These are phyloP conservation scores for Antheraea mylitta DNA, from an alignment of 1,140 invertebrate species.

Conservation along the genomic window DNA sequence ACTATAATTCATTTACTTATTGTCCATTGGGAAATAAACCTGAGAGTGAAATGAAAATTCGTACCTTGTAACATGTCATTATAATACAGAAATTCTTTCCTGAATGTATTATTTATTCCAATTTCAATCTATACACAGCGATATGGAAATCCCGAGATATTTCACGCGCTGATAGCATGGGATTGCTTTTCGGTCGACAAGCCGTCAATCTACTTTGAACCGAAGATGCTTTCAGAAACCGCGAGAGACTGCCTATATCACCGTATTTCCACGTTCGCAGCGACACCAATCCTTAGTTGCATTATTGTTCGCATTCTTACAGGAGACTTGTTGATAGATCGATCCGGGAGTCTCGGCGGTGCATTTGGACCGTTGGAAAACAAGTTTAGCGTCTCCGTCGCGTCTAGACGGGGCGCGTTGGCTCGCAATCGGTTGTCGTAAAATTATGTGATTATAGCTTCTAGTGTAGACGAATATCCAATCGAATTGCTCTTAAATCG, in stretches of 20 bases:
- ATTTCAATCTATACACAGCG: background rate
- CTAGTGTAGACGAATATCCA: background rate
- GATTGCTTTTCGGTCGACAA: conserved; percentile 32
- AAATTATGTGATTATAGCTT: conserved; percentile 64
- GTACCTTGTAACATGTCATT: background rate
- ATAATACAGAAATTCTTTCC: background rate
- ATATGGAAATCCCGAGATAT: conserved; percentile 20
- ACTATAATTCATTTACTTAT: background rate
- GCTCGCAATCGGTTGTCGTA: conserved; percentile 57
- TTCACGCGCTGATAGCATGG: conserved; percentile 28
- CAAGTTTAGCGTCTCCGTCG: conserved; percentile 59
- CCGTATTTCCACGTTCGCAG: conserved; percentile 29
- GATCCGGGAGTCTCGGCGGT: conserved; percentile 32
- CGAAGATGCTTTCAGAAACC: conserved; percentile 22
- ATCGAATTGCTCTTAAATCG: background rate
- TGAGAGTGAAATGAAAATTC: background rate
- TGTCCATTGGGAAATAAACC: too few relatives aligned
- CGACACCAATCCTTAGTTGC: conserved; percentile 49
- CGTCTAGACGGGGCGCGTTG: conserved; percentile 68
- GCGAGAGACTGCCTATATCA: conserved; percentile 17
- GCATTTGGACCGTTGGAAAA: conserved; percentile 41
- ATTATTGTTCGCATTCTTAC: conserved; percentile 41
- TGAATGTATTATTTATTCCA: background rate
- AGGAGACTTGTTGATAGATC: conserved; percentile 50
- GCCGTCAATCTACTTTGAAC: conserved; percentile 33